Evolutionary conservation across 2,113 vertebrate species (phyloP).

Genomic region (Noturus placidus): DNA sequence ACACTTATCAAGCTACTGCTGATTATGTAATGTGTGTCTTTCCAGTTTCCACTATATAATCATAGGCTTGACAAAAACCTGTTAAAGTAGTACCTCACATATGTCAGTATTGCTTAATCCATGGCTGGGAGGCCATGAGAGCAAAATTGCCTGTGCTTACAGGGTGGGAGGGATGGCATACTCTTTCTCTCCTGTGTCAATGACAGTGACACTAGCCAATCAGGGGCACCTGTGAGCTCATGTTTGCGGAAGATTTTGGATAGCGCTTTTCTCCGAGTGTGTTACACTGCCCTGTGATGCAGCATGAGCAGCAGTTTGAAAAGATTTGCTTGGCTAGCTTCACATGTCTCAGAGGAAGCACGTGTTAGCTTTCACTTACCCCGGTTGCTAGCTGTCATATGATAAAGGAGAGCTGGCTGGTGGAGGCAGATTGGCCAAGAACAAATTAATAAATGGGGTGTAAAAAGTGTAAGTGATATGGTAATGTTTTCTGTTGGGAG

Average conservation of each 20-base stretch:
- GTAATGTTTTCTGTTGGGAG: neutral
- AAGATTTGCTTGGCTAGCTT: neutral
- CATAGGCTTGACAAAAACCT: neutral
- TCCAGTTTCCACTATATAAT: neutral
- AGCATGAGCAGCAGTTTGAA: neutral
- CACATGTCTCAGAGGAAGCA: neutral
- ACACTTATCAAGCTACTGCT: constrained; percentile 1
- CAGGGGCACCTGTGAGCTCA: neutral
- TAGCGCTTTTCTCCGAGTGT: neutral
- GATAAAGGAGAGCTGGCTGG: neutral
- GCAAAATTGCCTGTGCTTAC: neutral
- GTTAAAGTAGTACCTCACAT: neutral
- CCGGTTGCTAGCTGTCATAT: neutral
- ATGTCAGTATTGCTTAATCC: neutral
- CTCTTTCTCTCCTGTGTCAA: neutral
- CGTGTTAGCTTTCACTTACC: neutral
- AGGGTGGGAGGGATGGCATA: neutral
- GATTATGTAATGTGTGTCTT: constrained; percentile 5
- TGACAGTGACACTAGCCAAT: neutral
- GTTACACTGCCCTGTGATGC: neutral
- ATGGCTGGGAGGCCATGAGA: neutral
- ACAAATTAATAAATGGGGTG: neutral
- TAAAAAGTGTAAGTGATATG: neutral
- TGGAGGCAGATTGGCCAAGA: neutral
- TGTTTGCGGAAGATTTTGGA: neutral